Evolutionary conservation across 2,113 vertebrate species (phyloP).

Genomic region (Stomatorhinus ivindoensis): DNA sequence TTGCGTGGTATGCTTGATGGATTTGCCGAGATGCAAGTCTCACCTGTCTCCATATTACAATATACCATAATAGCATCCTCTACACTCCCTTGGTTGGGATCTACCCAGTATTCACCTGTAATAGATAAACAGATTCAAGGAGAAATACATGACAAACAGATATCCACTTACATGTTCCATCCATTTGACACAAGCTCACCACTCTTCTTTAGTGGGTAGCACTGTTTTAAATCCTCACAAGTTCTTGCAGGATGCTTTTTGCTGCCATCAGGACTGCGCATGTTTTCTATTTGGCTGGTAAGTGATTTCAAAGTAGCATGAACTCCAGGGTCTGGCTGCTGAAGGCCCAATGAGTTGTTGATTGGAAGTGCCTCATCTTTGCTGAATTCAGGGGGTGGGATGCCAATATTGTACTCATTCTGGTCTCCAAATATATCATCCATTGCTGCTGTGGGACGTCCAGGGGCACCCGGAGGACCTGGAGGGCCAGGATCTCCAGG

Average conservation of each 20-base stretch:
- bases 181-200: constrained; percentile 52
- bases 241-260: constrained; percentile 88
- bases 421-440: constrained; percentile 79
- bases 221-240: constrained; percentile 86
- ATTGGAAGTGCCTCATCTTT: constrained; percentile 86
- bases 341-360: constrained; percentile 44
- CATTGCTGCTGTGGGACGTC: constrained; percentile 80
- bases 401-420: constrained; percentile 72
- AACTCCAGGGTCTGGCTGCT: constrained; percentile 79
- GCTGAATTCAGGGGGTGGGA: constrained; percentile 83
- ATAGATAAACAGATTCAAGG: not conserved
- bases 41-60: constrained; percentile 96
- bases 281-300: constrained; percentile 90
- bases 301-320: constrained; percentile 91
- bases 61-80: constrained; percentile 91
- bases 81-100: constrained; percentile 91
- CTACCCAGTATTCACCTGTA: constrained; percentile 92
- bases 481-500: constrained; percentile 81
- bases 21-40: constrained; percentile 88
- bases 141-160: not conserved
- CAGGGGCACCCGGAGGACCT: constrained; percentile 81
- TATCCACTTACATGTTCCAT: too few relatives aligned
- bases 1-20: constrained; percentile 80
- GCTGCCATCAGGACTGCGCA: constrained; percentile 92
- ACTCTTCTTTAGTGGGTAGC: constrained; percentile 82